phyloP scores from a whole-genome alignment of 1,140 invertebrate species.

The Bombus ignitus region DNA sequence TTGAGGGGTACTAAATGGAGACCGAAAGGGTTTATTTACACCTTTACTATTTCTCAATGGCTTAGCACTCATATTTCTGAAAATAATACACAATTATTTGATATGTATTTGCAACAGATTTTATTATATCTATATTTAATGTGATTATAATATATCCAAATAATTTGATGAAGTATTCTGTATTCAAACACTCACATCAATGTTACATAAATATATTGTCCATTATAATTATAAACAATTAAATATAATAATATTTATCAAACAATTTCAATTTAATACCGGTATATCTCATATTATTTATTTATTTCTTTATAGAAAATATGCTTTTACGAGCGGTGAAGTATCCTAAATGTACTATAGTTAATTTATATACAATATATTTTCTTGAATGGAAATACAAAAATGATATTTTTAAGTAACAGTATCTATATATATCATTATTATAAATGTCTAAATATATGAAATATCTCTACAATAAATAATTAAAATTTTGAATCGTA shows the following conservation, averaged over 20 bases:
- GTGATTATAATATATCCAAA: constrained; percentile 79
- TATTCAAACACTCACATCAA: neutral
- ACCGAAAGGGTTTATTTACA: constrained; percentile 78
- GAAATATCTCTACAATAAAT: neutral
- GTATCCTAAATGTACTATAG: neutral
- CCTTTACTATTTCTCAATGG: constrained; percentile 29
- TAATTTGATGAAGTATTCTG: constrained; percentile 62
- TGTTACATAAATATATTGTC: neutral
- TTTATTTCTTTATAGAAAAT: neutral
- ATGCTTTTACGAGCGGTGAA: neutral
- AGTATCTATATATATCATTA: neutral
- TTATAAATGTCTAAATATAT: neutral
- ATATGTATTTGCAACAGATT: constrained; percentile 69
- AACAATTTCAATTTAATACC: neutral
- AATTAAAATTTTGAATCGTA: neutral
- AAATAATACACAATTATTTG: constrained; percentile 83
- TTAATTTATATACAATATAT: neutral
- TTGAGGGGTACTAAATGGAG: constrained; percentile 72
- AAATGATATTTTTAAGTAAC: neutral
- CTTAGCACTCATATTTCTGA: constrained; percentile 79
- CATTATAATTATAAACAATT: neutral
- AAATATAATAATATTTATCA: constrained; percentile 17
- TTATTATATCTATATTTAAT: neutral
- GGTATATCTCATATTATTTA: neutral
- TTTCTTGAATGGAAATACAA: neutral